Conservation (phyloP, 2,888 invertebrate species). For the Mythimna albipuncta region DNA sequence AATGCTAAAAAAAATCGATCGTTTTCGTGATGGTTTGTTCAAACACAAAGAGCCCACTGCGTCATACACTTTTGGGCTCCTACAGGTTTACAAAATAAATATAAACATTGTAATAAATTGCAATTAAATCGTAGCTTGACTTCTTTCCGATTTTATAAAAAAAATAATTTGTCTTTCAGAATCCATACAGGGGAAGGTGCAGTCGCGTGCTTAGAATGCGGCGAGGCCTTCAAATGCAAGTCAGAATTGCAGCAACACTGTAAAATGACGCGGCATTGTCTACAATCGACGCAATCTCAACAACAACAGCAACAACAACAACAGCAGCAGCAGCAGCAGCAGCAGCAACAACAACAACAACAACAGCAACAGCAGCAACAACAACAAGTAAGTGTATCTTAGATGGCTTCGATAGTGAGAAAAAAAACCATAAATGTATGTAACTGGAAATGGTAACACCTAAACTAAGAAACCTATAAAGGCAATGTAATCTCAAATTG, state of each 20-base stretch:
- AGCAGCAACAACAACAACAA: conserved; percentile 78
- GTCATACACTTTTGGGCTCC: too few species aligned
- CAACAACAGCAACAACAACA: conserved; percentile 79
- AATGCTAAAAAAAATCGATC: too few species aligned
- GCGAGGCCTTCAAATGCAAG: conserved; percentile 94
- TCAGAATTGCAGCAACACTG: conserved; percentile 93
- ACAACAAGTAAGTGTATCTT: too few species aligned
- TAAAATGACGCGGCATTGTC: conserved; percentile 89
- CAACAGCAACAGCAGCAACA: conserved; percentile 62
- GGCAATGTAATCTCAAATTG: too few species aligned
- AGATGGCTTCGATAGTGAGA: background rate
- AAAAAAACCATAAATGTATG: background rate
- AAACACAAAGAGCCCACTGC: too few species aligned
- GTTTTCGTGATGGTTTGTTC: too few species aligned
- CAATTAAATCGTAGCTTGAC: too few species aligned
- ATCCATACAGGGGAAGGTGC: conserved; percentile 94
- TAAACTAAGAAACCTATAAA: too few species aligned
- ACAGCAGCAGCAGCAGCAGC: conserved; percentile 75
- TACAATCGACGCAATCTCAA: conserved; percentile 79
- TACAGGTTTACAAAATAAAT: too few species aligned
- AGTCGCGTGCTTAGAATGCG: conserved; percentile 94
- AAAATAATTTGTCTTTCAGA: conserved; percentile 75
- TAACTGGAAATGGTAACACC: background rate
- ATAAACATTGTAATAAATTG: too few species aligned
- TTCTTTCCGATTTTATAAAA: background rate